phyloP scores from a whole-genome alignment of 2,113 vertebrate genomes.

The Dissostichus mawsoni region DNA sequence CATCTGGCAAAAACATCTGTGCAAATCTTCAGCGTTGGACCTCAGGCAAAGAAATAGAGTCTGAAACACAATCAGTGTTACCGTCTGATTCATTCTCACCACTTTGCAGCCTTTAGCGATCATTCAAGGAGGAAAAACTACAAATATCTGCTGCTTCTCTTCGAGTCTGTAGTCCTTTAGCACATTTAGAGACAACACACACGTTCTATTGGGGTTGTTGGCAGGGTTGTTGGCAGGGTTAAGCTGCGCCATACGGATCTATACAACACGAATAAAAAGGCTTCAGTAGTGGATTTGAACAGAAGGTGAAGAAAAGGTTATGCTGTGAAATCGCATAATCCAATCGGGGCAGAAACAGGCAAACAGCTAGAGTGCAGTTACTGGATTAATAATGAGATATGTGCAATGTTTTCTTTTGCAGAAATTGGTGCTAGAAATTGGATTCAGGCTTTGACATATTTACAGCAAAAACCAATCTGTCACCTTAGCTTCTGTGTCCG shows the following conservation, averaged over 20 bases:
- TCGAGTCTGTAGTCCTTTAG: not conserved
- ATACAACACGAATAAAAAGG: conserved; percentile 9
- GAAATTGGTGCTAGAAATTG: too few relatives aligned
- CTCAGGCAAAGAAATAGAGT: conserved; percentile 34
- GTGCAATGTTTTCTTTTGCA: not conserved
- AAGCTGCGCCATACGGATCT: conserved; percentile 16
- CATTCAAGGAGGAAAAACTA: not conserved
- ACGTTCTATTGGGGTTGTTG: not conserved
- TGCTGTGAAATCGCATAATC: conserved; percentile 33
- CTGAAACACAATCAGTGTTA: not conserved
- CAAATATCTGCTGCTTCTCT: not conserved
- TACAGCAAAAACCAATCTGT: too few relatives aligned
- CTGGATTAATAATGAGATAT: not conserved
- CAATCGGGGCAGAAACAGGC: conserved; percentile 8
- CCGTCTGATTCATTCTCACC: not conserved
- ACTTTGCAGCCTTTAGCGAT: not conserved
- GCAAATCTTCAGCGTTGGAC: conserved; percentile 35
- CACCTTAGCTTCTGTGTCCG: too few relatives aligned
- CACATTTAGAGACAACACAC: conserved; percentile 13
- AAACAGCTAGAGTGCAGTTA: conserved; percentile 1
- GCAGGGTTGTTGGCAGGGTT: too few relatives aligned
- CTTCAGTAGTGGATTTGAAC: not conserved
- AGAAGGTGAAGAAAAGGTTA: conserved; percentile 26
- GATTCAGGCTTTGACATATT: too few relatives aligned
- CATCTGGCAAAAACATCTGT: conserved; percentile 60